Base-by-base conservation (phyloP, 2,888 invertebrate species). In the Agrochola lychnidis region DNA sequence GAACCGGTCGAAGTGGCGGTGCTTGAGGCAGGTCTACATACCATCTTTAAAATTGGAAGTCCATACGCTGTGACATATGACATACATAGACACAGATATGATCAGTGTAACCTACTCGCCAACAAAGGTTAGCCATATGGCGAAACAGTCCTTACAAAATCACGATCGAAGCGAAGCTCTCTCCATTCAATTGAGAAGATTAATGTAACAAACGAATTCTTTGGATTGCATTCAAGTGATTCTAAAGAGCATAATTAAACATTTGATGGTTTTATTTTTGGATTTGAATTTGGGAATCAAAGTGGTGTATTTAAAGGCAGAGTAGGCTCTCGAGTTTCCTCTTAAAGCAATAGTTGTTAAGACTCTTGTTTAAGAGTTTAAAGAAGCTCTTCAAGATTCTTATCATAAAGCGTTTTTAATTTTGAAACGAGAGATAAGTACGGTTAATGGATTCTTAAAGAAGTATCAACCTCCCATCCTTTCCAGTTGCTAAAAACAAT, bases 41-140 rank as follows among this genome's bases (percentile, higher is more conserved):
- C 10, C 53, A 16, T 30, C 6, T 9, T 66, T 45, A 48, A n/a
- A 61, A 42, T n/a, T 51, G 7, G 48, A 56, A 9, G 40, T n/a
- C 45, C 22, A 19, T n/a, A 45, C 45, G 3, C 19, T 70, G 40
- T 42, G 59, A 61, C 36, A 69, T 62, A 57, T 69, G 63, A 64
- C 63, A 72, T n/a, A 73, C 16, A 56, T 51, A 19, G 16, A 16
- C 40, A 62, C 9, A 69, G 25, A 71, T 56, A 73, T 74, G 40
- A 76, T 61, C 25, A 51, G 59, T 74, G 22, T 56, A 56, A 70
- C 84, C 74, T 48, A 82, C 69, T 81, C 53, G 16, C 16, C n/a
- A 59, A 86, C 86, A 82, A 82, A 86, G 72, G 25, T n/a, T 56
- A n/a, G 70, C 78, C 86, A 83, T 80, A 82, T 85, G 81, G 79